Percentiles rank a stretch among this genome's conserved stretches.
These are phyloP conservation scores for Boulengeromyrus knoepffleri DNA, from an alignment of 2,113 vertebrate species.

Conservation along the genomic window DNA sequence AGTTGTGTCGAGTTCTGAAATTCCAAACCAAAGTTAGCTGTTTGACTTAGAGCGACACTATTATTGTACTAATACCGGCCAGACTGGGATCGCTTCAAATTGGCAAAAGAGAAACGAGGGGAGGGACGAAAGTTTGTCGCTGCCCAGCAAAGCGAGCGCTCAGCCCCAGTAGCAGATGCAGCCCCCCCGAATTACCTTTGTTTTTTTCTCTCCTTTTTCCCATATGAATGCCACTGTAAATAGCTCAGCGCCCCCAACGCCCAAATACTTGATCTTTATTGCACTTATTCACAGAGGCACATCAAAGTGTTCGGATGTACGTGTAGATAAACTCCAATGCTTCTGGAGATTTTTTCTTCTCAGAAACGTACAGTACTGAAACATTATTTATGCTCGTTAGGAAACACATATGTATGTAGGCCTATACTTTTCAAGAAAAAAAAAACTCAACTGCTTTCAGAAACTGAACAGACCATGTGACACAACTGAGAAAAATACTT, in stretches of 20 bases:
- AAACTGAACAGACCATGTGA: neutral
- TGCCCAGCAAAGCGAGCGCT: neutral
- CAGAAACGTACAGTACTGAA: neutral
- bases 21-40: constrained; percentile 12
- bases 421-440: neutral
- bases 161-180: neutral
- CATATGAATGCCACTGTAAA: neutral
- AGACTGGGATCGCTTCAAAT: constrained; percentile 32
- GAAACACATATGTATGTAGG: neutral
- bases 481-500: neutral
- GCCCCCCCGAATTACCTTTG: neutral
- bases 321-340: neutral
- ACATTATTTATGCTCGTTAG: neutral
- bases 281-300: neutral
- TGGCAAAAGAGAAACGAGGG: constrained; percentile 35
- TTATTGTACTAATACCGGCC: neutral
- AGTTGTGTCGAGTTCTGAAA: constrained; percentile 7
- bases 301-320: neutral
- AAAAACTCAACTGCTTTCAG: neutral
- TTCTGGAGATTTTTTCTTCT: neutral
- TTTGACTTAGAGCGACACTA: neutral
- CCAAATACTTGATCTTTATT: neutral
- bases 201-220: neutral
- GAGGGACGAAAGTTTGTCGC: constrained; percentile 53
- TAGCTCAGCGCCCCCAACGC: neutral